phyloP scores from a whole-genome alignment of 1,140 invertebrate genomes.

The Calephelis virginiensis region DNA sequence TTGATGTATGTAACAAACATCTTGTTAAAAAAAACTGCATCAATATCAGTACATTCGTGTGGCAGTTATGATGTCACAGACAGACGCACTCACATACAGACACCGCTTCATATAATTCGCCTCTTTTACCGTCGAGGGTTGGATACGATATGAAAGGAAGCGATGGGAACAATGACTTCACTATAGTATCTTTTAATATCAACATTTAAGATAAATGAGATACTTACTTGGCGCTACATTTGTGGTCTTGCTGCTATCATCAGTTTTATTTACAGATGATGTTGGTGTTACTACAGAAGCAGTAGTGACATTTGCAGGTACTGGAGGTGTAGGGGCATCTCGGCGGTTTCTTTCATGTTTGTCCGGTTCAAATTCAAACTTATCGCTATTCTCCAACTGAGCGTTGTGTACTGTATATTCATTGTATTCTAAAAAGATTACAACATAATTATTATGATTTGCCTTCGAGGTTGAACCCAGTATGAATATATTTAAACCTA shows the following conservation, averaged over 20 bases:
- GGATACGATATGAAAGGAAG: too few species aligned
- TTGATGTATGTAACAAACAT: too few species aligned
- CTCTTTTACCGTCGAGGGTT: too few species aligned
- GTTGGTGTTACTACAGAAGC: constrained; percentile 1
- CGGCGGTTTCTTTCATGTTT: constrained; percentile 31
- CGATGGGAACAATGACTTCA: too few species aligned
- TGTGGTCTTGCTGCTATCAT: constrained; percentile 16
- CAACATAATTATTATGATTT: background rate
- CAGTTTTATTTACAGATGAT: constrained; percentile 9
- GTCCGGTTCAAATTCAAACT: constrained; percentile 30
- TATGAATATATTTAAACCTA: too few species aligned
- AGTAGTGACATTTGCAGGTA: constrained; percentile 9
- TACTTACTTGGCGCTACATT: constrained; percentile 8
- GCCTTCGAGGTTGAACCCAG: too few species aligned
- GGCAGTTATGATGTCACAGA: too few species aligned
- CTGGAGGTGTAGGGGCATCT: constrained; percentile 15
- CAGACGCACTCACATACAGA: too few species aligned
- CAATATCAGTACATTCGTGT: too few species aligned
- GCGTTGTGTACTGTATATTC: constrained; percentile 28
- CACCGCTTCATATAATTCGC: too few species aligned
- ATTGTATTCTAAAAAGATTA: constrained; percentile 29
- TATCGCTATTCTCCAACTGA: constrained; percentile 16
- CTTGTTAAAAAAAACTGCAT: too few species aligned
- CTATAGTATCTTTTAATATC: too few species aligned
- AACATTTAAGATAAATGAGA: background rate